phyloP scores from a whole-genome alignment of 2,113 vertebrate species.

The Rhinopomastus cyanomelas region DNA sequence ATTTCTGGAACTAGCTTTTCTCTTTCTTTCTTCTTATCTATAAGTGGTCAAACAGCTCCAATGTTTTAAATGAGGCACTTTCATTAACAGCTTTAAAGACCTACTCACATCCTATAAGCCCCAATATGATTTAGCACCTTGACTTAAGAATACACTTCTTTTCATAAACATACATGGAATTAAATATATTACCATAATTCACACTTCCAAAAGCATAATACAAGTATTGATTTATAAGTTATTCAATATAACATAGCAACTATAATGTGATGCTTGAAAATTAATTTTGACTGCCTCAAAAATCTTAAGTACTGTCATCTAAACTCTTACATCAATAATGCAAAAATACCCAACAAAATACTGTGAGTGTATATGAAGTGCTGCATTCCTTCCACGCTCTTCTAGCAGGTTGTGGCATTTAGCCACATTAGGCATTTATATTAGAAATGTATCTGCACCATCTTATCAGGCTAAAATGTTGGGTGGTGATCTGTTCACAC shows the following conservation, averaged over 20 bases:
- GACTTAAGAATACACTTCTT: background rate
- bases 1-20: background rate
- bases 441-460: background rate
- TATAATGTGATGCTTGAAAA: background rate
- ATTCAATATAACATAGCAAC: background rate
- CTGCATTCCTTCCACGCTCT: background rate
- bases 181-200: too few species aligned
- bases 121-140: background rate
- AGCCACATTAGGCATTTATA: too few species aligned
- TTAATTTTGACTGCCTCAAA: background rate
- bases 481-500: background rate
- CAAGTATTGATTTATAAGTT: background rate
- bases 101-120: background rate
- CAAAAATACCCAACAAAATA: rapidly evolving
- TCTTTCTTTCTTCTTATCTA: background rate
- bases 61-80: background rate
- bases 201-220: background rate
- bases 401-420: background rate
- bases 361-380: background rate
- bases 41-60: background rate
- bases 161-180: background rate
- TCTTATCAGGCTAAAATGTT: background rate
- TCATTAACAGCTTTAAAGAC: background rate
- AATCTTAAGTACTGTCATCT: background rate
- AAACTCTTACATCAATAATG: background rate